phyloP scores from a whole-genome alignment of 2,888 invertebrate genomes.

The Leucophenga maculata region DNA sequence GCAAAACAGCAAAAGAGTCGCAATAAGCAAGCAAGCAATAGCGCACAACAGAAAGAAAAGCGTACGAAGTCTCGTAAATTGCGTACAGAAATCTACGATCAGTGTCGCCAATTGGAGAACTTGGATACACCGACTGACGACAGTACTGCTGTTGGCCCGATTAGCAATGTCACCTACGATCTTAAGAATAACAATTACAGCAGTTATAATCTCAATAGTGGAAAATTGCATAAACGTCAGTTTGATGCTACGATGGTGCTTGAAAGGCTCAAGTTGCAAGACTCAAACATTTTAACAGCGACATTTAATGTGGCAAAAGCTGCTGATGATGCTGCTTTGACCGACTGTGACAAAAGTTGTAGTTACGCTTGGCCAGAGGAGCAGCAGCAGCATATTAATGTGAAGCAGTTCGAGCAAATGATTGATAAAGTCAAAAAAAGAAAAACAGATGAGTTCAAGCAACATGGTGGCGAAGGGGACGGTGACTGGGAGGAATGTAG shows the following conservation, averaged over 20 bases:
- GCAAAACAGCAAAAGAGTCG: conserved; percentile 39
- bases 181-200: conserved; percentile 30
- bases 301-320: neutral
- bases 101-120: conserved; percentile 28
- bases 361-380: neutral
- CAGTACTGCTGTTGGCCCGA: neutral
- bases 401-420: conserved; percentile 6
- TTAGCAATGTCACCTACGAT: conserved; percentile 31
- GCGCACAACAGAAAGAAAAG: conserved; percentile 4
- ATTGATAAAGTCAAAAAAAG: neutral
- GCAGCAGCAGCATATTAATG: neutral
- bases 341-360: neutral
- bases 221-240: conserved; percentile 17
- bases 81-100: conserved; percentile 43
- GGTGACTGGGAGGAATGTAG: neutral
- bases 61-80: conserved; percentile 39
- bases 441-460: neutral
- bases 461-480: neutral
- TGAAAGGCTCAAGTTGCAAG: neutral
- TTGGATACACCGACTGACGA: neutral
- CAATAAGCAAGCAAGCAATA: neutral
- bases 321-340: neutral
- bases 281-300: neutral
- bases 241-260: conserved; percentile 33
- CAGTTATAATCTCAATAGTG: neutral